These are phyloP conservation scores for Pocillopora verrucosa DNA, from an alignment of 64 coral and sea anemone species.

Conservation along the genomic window DNA sequence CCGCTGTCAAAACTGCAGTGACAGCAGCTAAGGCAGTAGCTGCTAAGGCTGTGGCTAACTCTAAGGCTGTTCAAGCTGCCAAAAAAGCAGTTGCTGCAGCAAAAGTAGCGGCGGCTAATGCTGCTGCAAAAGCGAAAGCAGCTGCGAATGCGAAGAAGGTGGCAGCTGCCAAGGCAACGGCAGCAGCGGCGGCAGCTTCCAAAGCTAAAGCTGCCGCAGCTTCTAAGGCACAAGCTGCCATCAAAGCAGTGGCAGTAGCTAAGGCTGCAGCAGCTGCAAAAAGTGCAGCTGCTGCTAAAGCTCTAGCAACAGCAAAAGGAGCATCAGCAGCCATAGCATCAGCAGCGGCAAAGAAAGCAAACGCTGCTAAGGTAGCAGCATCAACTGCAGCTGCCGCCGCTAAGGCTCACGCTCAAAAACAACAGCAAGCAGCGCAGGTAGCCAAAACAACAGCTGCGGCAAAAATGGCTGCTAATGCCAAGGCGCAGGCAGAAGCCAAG, in stretches of 20 bases:
- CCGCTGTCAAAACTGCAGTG: conserved; percentile 12
- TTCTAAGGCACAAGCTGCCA: neutral
- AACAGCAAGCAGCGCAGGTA: neutral
- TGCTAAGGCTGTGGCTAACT: neutral
- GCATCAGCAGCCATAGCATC: neutral
- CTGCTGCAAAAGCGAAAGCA: conserved; percentile 12
- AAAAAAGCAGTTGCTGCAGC: conserved; percentile 2
- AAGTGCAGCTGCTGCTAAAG: neutral
- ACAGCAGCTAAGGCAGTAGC: conserved; percentile 3
- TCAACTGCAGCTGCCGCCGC: neutral
- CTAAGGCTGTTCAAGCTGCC: neutral
- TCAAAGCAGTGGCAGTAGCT: conserved; percentile 17
- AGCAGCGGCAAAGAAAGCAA: neutral
- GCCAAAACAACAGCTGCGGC: conserved; percentile 5
- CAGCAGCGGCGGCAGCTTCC: neutral
- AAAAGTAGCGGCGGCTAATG: neutral
- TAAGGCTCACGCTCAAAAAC: neutral
- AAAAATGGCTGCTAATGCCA: neutral
- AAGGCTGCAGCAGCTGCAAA: conserved; percentile 4
- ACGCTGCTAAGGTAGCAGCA: neutral
- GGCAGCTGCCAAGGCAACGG: neutral
- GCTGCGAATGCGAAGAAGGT: neutral
- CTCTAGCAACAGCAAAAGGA: neutral
- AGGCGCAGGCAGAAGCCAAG: neutral
- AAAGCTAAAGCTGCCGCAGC: conserved; percentile 3